Evolutionary conservation across 2,797 vertebrate species (phyloP).

Genomic region (Rhyacichthys aspro): DNA sequence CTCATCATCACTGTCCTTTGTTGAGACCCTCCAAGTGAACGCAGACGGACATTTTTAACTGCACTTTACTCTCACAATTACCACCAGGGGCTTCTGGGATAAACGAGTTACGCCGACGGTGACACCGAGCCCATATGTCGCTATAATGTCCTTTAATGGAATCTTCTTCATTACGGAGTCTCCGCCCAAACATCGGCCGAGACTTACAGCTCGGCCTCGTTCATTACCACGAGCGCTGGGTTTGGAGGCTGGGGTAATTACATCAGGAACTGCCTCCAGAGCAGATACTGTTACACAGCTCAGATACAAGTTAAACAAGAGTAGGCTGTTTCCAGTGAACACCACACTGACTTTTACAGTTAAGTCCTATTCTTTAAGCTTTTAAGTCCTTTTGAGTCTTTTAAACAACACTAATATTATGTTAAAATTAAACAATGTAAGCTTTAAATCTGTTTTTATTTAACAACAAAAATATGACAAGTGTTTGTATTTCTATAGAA

Average conservation of each 20-base stretch:
- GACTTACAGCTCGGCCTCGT: slow-evolving; percentile 32
- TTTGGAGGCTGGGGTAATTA: slow-evolving; percentile 23
- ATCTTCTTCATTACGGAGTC: slow-evolving; percentile 42
- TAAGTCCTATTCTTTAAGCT: no score
- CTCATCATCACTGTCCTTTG: slow-evolving; percentile 12
- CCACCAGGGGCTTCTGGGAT: slow-evolving; percentile 31
- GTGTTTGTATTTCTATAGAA: no score
- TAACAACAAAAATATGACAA: no score
- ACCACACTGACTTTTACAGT: no score
- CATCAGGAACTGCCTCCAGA: slow-evolving; percentile 15
- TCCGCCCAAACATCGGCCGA: slow-evolving; percentile 2
- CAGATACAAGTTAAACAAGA: slow-evolving; percentile 23
- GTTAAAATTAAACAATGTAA: no score
- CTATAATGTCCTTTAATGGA: slow-evolving; percentile 37
- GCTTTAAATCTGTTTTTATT: no score
- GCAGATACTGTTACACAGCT: slow-evolving; percentile 20
- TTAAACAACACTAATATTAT: no score
- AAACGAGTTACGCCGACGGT: slow-evolving; percentile 26
- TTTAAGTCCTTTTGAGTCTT: no score
- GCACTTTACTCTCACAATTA: slow-evolving; percentile 19
- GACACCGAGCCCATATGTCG: slow-evolving; percentile 50
- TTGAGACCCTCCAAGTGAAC: background rate
- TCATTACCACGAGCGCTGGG: slow-evolving; percentile 16
- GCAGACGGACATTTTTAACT: slow-evolving; percentile 30
- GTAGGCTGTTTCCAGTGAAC: no score